These are phyloP conservation scores for Cosmopolites sordidus DNA, from an alignment of 2,888 invertebrate genomes.

Conservation along the genomic window DNA sequence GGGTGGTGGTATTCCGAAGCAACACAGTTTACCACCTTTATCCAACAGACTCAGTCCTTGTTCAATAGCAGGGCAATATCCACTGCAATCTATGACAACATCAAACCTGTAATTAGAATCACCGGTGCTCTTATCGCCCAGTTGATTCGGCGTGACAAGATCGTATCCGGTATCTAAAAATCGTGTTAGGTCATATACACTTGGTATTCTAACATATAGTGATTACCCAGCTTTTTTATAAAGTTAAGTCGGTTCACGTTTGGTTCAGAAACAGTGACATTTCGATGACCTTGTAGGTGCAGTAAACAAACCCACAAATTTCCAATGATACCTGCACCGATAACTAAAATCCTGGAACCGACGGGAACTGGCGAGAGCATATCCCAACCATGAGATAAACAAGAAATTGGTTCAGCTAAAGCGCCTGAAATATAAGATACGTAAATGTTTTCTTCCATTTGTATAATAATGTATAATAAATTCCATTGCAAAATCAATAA, in stretches of 20 bases:
- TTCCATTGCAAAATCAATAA: too few relatives aligned
- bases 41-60: constrained; percentile 55
- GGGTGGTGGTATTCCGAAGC: constrained; percentile 65
- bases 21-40: constrained; percentile 61
- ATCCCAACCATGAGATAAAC: constrained; percentile 66
- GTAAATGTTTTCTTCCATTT: too few relatives aligned
- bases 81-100: constrained; percentile 69
- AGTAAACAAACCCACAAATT: constrained; percentile 63
- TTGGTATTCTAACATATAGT: neutral
- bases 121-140: constrained; percentile 46
- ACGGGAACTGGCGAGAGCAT: constrained; percentile 58
- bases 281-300: constrained; percentile 64
- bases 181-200: too few relatives aligned
- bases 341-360: constrained; percentile 59
- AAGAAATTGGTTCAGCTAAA: constrained; percentile 66
- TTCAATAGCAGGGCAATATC: constrained; percentile 66
- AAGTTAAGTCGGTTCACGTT: constrained; percentile 52
- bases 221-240: constrained; percentile 52
- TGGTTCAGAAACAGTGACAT: constrained; percentile 66
- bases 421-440: constrained; percentile 51
- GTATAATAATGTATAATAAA: too few relatives aligned
- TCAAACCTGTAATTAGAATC: constrained; percentile 54
- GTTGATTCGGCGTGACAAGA: constrained; percentile 53
- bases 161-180: constrained; percentile 58
- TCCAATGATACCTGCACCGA: constrained; percentile 72